A percentile compares a stretch with the other conserved stretches of the same genome.
These are phyloP conservation scores for Physocephala rufipes DNA, from an alignment of 2,888 invertebrate species.

Conservation along the genomic window DNA sequence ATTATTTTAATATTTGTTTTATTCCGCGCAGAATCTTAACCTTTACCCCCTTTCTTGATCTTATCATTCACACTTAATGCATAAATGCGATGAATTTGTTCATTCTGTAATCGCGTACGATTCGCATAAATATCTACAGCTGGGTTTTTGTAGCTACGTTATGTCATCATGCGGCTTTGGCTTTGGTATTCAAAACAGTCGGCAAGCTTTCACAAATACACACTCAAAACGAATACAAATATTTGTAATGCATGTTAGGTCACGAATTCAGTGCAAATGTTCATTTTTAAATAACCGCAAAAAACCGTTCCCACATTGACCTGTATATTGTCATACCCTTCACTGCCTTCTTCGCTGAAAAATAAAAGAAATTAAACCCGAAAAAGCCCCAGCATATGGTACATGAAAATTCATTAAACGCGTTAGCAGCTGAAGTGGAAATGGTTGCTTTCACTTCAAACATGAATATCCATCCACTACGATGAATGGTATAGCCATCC, in stretches of 20 bases:
- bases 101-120: neutral
- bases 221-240: neutral
- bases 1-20: too few species aligned
- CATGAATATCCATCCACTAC: too few species aligned
- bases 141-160: slow-evolving; percentile 2
- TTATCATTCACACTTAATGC: too few species aligned
- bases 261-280: neutral
- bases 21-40: too few species aligned
- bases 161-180: slow-evolving; percentile 3
- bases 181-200: slow-evolving; percentile 13
- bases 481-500: too few species aligned
- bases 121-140: slow-evolving; percentile 26
- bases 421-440: slow-evolving; percentile 23
- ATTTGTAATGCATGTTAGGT: neutral
- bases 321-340: too few species aligned
- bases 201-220: slow-evolving; percentile 10
- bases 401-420: slow-evolving; percentile 14
- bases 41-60: too few species aligned
- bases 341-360: neutral
- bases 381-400: neutral
- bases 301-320: slow-evolving; percentile 7
- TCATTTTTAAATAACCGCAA: slow-evolving; percentile 3
- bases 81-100: too few species aligned
- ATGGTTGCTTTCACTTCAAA: slow-evolving; percentile 6
- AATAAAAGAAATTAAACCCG: neutral